Conservation (phyloP, 1,140 invertebrate species). For the Temnothorax longispinosus region DNA sequence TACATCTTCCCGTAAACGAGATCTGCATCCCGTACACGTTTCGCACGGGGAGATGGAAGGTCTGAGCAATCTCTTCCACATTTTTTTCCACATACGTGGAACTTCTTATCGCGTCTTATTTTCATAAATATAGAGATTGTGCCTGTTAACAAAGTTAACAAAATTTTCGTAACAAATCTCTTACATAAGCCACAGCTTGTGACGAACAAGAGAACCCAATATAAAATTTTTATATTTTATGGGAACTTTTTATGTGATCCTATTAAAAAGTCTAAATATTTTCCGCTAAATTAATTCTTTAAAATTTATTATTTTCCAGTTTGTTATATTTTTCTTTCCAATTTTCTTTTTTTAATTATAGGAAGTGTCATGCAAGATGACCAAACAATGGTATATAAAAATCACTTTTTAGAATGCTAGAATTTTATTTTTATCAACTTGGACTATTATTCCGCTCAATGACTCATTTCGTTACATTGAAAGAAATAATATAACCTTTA, state of each 20-base stretch:
- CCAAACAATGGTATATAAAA: not conserved
- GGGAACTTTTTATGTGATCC: not conserved
- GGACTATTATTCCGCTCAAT: not conserved
- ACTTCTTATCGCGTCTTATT: constrained; percentile 2
- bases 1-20: constrained; percentile 30
- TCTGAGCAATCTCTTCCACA: constrained; percentile 24
- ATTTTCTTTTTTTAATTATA: not conserved
- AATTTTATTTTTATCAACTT: not conserved
- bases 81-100: not conserved
- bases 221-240: not conserved
- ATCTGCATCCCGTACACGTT: not conserved
- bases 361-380: not conserved
- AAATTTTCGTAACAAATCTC: not conserved
- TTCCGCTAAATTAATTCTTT: not conserved
- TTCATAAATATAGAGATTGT: not conserved
- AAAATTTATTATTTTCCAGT: not conserved
- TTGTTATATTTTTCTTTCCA: not conserved
- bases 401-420: not conserved
- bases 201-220: not conserved
- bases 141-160: not conserved
- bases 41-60: not conserved
- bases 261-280: not conserved
- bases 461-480: not conserved
- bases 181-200: not conserved
- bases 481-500: not conserved